Evolutionary conservation across 35 echinoderm and acorn worm species (phyloP), one percentile per base, ranked within the genome.

Genomic region (Lytechinus pictus): DNA sequence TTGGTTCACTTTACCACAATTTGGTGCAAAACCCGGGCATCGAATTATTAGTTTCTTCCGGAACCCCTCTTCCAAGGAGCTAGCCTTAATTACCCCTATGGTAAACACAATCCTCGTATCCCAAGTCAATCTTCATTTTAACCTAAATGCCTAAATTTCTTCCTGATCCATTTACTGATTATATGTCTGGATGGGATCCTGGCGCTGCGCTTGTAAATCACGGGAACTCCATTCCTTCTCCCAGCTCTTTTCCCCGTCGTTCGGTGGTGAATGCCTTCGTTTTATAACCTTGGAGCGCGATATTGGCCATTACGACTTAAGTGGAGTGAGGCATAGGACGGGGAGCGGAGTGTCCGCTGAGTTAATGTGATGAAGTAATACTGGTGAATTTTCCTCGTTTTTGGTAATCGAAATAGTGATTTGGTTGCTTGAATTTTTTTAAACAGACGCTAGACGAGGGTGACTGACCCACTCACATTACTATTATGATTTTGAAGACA

Each of bases 111-210:
- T 19, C 12, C 66, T 24, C 33, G 66, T 79, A n/a, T 79, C 66
- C 66, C 66, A 27, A 90, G 88, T 90, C 88, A 90, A 90, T 90
- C 88, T 90, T 90, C 88, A 90, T 90, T 90, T 13, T 21, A 27
- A 90, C 29, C 88, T 44, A 90, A 90, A 90, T 90, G 28, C 29
- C 88, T 52, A 90, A 90, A 90, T 90, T 90, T 90, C 29, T 90
- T 44, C 88, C 88, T 90, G 33, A 54, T 90, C 88, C 88, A 90
- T 90, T 90, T 90, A 90, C 29, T 90, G 88, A 90, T 90, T 90
- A 90, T 44, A 90, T 90, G 12, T 90, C 88, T 90, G 10, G 12
- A 52, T 90, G 28, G 66, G 66, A 79, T n/a, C n/a, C 2, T 24
- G 66, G 4, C 66, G 66, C 66, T 79, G 21, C 19, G 66, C 66